Base-by-base conservation (phyloP, 2,888 invertebrate genomes). In the Eilema caniola region DNA sequence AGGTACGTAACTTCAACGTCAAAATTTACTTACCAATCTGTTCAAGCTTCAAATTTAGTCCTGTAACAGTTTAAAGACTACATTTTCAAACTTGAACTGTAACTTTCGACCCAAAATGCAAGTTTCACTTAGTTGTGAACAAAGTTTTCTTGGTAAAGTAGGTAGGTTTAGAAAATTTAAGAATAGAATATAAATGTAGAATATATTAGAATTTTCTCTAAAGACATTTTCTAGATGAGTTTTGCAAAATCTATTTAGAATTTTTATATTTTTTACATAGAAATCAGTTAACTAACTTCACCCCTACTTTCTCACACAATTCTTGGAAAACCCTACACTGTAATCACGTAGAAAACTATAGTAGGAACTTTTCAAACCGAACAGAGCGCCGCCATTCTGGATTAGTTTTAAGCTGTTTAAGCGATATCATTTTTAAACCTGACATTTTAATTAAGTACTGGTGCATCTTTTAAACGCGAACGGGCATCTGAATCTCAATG, bases 401-500 rank as follows among this genome's bases (percentile, higher is more conserved):
- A 59, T 25, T 25, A 24, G 60, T 61, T 41, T 31, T 61, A 61
- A 61, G 23, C 28, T 23, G 53, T 68, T 67, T 28, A 31, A n/a
- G 69, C 63, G 53, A 68, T 59, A 82, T 78, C 71, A 75, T 78
- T 82, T 84, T 81, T 75, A 77, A 79, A 73, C 75, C 69, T 73
- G 84, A 82, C 83, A 79, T 81, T 83, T 85, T 79, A 86, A 85
- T 86, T 76, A 59, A 59, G 28, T 59, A 82, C 74, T 70, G 69
- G 71, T 68, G 74, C 76, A 78, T 73, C 80, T 75, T 78, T 83
- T 77, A 80, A 74, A 84, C 75, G 83, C 73, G 71, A 73, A 66
- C 74, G 72, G 73, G 77, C 85, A 86, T 85, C 87, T 87, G 83
- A 86, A 87, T 84, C 71, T 80, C 82, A 76, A 85, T 83, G 80